Conservation (phyloP, 2,888 invertebrate species). For the Agrochola lychnidis region DNA sequence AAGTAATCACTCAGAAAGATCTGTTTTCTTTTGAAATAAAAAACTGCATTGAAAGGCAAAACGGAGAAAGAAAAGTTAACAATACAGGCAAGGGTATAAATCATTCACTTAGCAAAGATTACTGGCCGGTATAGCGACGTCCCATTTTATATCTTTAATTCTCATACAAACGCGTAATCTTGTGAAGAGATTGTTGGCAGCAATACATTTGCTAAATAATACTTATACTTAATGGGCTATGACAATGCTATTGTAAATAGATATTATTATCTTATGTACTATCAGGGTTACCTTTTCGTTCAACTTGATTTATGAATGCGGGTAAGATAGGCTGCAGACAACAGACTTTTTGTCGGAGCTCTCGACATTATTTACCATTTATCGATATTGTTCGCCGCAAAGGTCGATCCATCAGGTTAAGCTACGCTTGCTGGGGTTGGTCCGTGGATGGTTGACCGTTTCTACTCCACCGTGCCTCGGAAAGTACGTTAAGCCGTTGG, state of each 20-base stretch:
- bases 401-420: too few relatives aligned
- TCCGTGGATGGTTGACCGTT: too few relatives aligned
- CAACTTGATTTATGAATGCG: constrained; percentile 52
- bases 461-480: too few relatives aligned
- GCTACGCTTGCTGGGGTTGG: too few relatives aligned
- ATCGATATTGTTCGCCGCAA: too few relatives aligned
- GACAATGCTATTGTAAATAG: constrained; percentile 67
- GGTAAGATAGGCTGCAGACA: constrained; percentile 4
- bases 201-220: constrained; percentile 70
- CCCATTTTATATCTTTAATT: constrained; percentile 61
- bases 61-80: constrained; percentile 36
- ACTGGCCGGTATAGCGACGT: constrained; percentile 29
- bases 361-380: neutral
- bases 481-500: too few relatives aligned
- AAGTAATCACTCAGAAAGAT: constrained; percentile 23
- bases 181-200: constrained; percentile 67
- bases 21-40: constrained; percentile 12
- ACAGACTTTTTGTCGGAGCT: neutral
- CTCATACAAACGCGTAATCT: constrained; percentile 63
- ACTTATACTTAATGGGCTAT: constrained; percentile 66
- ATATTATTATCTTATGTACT: too few relatives aligned
- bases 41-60: constrained; percentile 41
- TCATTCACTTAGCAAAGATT: constrained; percentile 59
- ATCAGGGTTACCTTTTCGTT: constrained; percentile 43
- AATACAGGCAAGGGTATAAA: constrained; percentile 47